phyloP scores from a whole-genome alignment of 2,888 invertebrate genomes.

The Anarsia innoxiella region DNA sequence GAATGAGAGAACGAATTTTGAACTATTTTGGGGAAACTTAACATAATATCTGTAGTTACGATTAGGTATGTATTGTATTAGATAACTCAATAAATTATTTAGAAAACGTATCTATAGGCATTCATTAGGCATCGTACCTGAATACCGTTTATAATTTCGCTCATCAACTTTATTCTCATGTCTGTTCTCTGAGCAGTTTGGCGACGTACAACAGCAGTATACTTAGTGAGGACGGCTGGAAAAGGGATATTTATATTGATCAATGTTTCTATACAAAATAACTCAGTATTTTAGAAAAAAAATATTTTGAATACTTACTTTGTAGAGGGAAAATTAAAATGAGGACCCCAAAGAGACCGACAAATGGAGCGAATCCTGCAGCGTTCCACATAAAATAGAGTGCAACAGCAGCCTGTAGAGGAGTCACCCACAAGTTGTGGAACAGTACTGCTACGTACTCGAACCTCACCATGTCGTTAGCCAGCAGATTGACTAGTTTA shows the following conservation, averaged over 20 bases:
- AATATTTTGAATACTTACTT: slow-evolving; percentile 44
- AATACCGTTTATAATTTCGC: slow-evolving; percentile 91
- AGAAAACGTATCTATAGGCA: no score
- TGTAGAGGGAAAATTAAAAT: slow-evolving; percentile 74
- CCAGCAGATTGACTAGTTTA: slow-evolving; percentile 86
- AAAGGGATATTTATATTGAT: no score
- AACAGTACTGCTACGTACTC: slow-evolving; percentile 82
- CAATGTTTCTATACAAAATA: no score
- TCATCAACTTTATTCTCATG: slow-evolving; percentile 88
- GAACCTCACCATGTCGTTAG: slow-evolving; percentile 88
- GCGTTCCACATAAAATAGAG: slow-evolving; percentile 48
- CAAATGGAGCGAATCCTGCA: slow-evolving; percentile 55
- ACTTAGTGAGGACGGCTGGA: slow-evolving; percentile 53
- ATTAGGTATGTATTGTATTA: no score
- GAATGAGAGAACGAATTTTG: no score
- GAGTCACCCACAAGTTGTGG: slow-evolving; percentile 87
- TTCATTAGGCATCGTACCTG: no score
- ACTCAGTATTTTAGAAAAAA: no score
- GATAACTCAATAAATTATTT: no score
- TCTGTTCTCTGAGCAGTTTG: slow-evolving; percentile 86
- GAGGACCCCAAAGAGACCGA: slow-evolving; percentile 62
- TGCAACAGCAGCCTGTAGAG: slow-evolving; percentile 78
- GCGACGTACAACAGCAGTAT: slow-evolving; percentile 46
- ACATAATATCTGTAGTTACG: no score
- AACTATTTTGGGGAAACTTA: no score